phyloP scores from a whole-genome alignment of 2,888 invertebrate genomes.

The Macrostomum cliftonense region DNA sequence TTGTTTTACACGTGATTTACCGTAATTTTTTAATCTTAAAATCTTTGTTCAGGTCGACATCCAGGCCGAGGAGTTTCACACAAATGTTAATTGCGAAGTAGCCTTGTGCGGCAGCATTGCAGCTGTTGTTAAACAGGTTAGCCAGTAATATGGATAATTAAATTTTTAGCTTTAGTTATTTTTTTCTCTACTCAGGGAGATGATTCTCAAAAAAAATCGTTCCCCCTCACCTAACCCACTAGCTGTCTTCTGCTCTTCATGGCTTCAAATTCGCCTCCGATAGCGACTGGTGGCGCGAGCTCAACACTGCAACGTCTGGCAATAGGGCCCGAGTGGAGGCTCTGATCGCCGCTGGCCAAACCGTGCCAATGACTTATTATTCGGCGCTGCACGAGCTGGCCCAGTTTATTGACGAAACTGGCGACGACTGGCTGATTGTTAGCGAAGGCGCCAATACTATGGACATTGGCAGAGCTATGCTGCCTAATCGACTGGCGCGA shows the following conservation, averaged over 20 bases:
- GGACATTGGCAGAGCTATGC: slow-evolving; percentile 80
- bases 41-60: slow-evolving; percentile 80
- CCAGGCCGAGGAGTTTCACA: slow-evolving; percentile 71
- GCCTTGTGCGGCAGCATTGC: slow-evolving; percentile 67
- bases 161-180: too few relatives aligned
- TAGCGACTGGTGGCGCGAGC: slow-evolving; percentile 56
- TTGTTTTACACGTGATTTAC: too few relatives aligned
- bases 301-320: slow-evolving; percentile 51
- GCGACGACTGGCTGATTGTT: slow-evolving; percentile 59
- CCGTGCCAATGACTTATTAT: slow-evolving; percentile 73
- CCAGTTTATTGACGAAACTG: slow-evolving; percentile 2
- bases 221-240: slow-evolving; percentile 1
- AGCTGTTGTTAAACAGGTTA: slow-evolving; percentile 51
- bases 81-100: slow-evolving; percentile 59
- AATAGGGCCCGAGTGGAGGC: slow-evolving; percentile 42
- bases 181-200: too few relatives aligned
- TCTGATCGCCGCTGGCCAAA: slow-evolving; percentile 50
- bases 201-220: too few relatives aligned
- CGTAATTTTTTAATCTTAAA: too few relatives aligned
- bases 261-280: slow-evolving; percentile 45
- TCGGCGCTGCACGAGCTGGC: slow-evolving; percentile 58
- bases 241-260: slow-evolving; percentile 14
- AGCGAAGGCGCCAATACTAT: slow-evolving; percentile 96
- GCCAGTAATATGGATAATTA: too few relatives aligned
- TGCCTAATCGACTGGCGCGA: slow-evolving; percentile 61